Percentiles rank a stretch among this genome's conserved stretches.
These are phyloP conservation scores for Lasioglossum albipes DNA, from an alignment of 1,140 invertebrate genomes.

Conservation along the genomic window DNA sequence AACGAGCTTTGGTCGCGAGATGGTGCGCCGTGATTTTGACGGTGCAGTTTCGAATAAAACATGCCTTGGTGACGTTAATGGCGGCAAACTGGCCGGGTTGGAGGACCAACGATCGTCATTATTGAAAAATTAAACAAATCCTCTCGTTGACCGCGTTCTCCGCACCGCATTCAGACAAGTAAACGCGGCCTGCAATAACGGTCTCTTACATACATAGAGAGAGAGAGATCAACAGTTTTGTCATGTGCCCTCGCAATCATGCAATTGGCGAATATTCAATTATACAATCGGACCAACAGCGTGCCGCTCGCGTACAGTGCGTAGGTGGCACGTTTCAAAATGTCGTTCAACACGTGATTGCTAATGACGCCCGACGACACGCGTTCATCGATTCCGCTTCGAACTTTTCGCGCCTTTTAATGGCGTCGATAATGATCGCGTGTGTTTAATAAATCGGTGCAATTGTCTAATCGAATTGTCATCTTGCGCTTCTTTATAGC, in stretches of 20 bases:
- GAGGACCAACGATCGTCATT: slow-evolving; percentile 29
- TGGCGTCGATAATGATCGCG: too few relatives aligned
- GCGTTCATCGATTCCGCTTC: slow-evolving; percentile 29
- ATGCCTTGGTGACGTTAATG: not conserved
- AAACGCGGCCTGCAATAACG: slow-evolving; percentile 45
- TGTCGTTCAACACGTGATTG: slow-evolving; percentile 51
- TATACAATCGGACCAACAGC: slow-evolving; percentile 75
- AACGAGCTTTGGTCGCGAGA: too few relatives aligned
- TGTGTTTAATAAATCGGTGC: too few relatives aligned
- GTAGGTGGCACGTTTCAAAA: slow-evolving; percentile 59
- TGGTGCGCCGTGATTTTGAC: not conserved
- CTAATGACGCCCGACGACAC: slow-evolving; percentile 47
- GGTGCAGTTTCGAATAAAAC: not conserved
- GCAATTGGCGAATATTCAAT: slow-evolving; percentile 79
- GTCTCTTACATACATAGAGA: slow-evolving; percentile 24
- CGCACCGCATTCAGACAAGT: slow-evolving; percentile 35
- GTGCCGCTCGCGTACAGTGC: slow-evolving; percentile 30
- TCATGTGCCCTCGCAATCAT: slow-evolving; percentile 77
- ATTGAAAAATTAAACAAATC: slow-evolving; percentile 53
- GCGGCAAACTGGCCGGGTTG: not conserved
- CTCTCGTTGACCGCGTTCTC: slow-evolving; percentile 35
- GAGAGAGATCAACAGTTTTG: slow-evolving; percentile 67
- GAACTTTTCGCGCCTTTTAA: not conserved
- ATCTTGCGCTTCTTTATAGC: too few relatives aligned
- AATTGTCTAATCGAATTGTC: too few relatives aligned